A percentile compares a stretch with the other conserved stretches of the same genome.
These are phyloP conservation scores for Aphaenogaster floridana DNA, from an alignment of 1,140 invertebrate species.

Conservation along the genomic window DNA sequence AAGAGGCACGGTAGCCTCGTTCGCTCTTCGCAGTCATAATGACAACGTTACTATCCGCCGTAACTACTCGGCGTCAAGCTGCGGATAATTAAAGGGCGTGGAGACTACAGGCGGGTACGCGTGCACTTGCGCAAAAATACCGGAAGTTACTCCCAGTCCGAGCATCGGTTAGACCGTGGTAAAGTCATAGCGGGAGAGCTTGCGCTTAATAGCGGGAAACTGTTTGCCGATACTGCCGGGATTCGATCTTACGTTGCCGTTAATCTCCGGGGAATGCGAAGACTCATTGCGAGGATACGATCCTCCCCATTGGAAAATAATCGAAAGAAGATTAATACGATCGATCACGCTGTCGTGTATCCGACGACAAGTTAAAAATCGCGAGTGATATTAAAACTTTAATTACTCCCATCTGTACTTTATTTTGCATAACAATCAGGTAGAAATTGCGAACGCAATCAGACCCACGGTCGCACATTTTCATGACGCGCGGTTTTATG, in stretches of 20 bases:
- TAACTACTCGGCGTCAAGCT: conserved; percentile 54
- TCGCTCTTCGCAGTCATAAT: conserved; percentile 61
- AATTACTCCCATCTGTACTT: conserved; percentile 2
- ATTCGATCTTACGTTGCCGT: conserved; percentile 44
- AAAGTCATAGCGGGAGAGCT: conserved; percentile 22
- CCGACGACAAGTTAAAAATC: not conserved
- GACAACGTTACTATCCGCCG: conserved; percentile 63
- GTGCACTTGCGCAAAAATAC: conserved; percentile 51
- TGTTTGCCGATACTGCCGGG: conserved; percentile 41
- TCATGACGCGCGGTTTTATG: not conserved
- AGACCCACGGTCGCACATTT: not conserved
- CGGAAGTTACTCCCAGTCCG: conserved; percentile 49
- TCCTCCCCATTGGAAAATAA: conserved; percentile 29
- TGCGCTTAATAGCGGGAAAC: conserved; percentile 56
- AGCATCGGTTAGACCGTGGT: conserved; percentile 24
- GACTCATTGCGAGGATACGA: conserved; percentile 38
- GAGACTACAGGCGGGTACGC: conserved; percentile 54
- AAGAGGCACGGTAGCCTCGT: conserved; percentile 43
- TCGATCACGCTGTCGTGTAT: not conserved
- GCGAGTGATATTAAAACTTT: not conserved
- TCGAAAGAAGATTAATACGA: not conserved
- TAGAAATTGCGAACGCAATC: not conserved
- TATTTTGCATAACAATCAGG: not conserved
- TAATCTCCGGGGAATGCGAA: conserved; percentile 51
- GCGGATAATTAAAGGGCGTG: conserved; percentile 75